Evolutionary conservation across 2,113 vertebrate genomes (phyloP).

Genomic region (Leptobrachium leishanense): DNA sequence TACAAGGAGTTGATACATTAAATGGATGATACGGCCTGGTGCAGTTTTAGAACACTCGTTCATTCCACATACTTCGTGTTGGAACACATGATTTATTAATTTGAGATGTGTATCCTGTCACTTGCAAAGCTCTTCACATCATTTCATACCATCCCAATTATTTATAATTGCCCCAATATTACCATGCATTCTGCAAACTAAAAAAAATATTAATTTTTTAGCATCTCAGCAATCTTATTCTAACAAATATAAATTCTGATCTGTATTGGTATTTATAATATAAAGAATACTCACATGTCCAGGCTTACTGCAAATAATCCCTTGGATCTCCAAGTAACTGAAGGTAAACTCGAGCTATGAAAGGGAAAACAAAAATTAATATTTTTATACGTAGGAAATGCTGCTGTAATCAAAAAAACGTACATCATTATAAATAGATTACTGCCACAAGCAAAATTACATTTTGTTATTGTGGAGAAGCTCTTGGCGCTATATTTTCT

Average conservation of each 20-base stretch:
- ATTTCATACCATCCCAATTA: slow-evolving; percentile 23
- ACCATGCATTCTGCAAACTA: neutral
- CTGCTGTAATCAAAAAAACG: neutral
- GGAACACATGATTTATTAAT: neutral
- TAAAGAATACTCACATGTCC: slow-evolving; percentile 78
- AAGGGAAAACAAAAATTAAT: slow-evolving; percentile 13
- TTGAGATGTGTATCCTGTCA: neutral
- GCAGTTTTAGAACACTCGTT: too few relatives aligned
- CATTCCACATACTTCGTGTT: neutral
- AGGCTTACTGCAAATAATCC: slow-evolving; percentile 85
- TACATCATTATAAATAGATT: slow-evolving; percentile 24
- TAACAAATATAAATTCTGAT: neutral
- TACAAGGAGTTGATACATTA: too few relatives aligned
- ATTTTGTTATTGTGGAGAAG: too few relatives aligned
- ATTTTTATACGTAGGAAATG: neutral
- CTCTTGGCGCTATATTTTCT: too few relatives aligned
- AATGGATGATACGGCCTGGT: too few relatives aligned
- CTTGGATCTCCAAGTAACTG: slow-evolving; percentile 96
- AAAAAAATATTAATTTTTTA: neutral
- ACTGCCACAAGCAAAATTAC: too few relatives aligned
- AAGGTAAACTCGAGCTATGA: slow-evolving; percentile 88
- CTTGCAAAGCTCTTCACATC: neutral
- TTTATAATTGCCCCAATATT: neutral
- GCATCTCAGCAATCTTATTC: neutral
- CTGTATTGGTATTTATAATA: neutral